Evolutionary conservation across 2,113 vertebrate genomes (phyloP).

Genomic region (Amblyornis subalaris): DNA sequence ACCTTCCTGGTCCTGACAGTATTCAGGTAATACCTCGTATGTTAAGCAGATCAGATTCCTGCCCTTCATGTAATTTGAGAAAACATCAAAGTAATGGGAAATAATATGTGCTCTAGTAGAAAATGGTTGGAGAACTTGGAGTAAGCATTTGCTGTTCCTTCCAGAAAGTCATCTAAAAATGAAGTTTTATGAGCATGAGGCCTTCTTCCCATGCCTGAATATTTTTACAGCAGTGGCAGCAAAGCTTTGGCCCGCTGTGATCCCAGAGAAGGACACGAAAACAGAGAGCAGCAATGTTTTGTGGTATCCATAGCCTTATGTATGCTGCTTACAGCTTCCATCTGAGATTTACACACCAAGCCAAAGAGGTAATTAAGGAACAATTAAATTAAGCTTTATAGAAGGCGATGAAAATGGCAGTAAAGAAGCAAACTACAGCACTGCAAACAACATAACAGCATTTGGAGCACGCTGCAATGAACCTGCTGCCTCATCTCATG

Average conservation of each 20-base stretch:
- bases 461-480: background rate
- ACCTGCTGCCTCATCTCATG: background rate
- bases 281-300: background rate
- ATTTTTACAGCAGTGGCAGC: background rate
- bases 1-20: rapidly evolving
- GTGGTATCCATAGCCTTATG: background rate
- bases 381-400: constrained; percentile 37
- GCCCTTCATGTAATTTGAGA: background rate
- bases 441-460: background rate
- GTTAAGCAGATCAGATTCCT: background rate
- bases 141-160: background rate
- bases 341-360: background rate
- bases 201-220: background rate
- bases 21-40: background rate
- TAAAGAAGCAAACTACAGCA: background rate
- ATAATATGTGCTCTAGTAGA: background rate
- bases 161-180: background rate
- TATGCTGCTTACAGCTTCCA: background rate
- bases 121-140: background rate
- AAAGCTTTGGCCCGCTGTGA: background rate
- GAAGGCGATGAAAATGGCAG: background rate
- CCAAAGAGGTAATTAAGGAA: constrained; percentile 27
- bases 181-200: background rate
- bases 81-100: background rate
- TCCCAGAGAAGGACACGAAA: background rate